Evolutionary conservation across 1,140 invertebrate genomes (phyloP), one percentile per base, ranked within the genome.

Genomic region (Nebria ingens): DNA sequence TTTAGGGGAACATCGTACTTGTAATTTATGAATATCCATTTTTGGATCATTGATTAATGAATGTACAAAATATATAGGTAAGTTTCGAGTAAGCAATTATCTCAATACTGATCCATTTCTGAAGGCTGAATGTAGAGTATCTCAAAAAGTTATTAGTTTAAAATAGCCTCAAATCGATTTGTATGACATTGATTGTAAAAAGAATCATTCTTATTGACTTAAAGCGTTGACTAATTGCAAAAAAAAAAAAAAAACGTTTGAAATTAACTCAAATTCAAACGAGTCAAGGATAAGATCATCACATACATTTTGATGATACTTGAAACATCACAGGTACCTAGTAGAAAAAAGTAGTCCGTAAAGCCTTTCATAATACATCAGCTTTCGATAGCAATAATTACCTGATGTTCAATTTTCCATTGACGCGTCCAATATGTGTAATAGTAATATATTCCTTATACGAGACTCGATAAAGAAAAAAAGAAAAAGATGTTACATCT

Each of bases 111-210:
- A 52, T 21, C 19, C 51, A 19, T 3, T 12, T 22, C 6, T 19
- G 23, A 52, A 19, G 51, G 3, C 19, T 19, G 6, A 52, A 52
- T 21, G 19, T 21, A 22, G 51, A 20, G 19, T n/a, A 21, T 4
- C 20, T 21, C 45, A 6, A 19, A 19, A 19, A 13, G 15, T 19
- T 50, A 6, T 4, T 19, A 19, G 13, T 19, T 6, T 19, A 13
- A 1, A 59, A 57, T 11, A n/a, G 42, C 9, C n/a, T n/a, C n/a
- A n/a, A 34, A 49, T 29, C 25, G 59, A 56, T 40, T n/a, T n/a
- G 19, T 15, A 50, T 34, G n/a, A 34, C n/a, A 9, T 34, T 34
- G n/a, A 34, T 6, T 34, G 25, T 34, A 34, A 9, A 34, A 34
- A 9, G 25, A 34, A 6, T 34, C 25, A 34, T 34, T 34, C 6